Conservation (phyloP, 2,113 vertebrate species). For the Calidris pugnax region DNA sequence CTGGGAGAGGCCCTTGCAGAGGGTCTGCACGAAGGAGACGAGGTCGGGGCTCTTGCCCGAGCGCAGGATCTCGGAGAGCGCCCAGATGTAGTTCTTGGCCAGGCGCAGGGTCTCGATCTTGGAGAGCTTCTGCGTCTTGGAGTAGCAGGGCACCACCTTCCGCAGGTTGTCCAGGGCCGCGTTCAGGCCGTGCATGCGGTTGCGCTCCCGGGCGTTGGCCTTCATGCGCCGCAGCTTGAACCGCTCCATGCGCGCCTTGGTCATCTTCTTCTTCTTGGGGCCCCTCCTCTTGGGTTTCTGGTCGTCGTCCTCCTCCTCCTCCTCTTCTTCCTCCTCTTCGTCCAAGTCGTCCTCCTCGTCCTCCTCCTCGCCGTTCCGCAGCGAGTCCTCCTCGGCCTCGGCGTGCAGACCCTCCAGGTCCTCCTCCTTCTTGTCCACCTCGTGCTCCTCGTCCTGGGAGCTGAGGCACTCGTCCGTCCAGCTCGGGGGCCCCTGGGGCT, state of each 20-base stretch:
- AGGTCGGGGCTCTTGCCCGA: constrained; percentile 95
- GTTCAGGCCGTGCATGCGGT: constrained; percentile 97
- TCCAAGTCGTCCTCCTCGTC: constrained; percentile 80
- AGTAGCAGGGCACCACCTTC: constrained; percentile 98
- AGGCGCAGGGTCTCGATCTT: constrained; percentile 97
- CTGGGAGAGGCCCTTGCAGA: constrained; percentile 98
- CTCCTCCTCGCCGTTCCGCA: constrained; percentile 74
- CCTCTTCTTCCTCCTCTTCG: constrained; percentile 88
- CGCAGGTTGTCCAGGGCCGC: constrained; percentile 95
- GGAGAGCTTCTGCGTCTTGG: constrained; percentile 97
- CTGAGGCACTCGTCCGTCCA: constrained; percentile 83
- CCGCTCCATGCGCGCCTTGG: constrained; percentile 93
- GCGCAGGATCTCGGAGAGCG: constrained; percentile 92
- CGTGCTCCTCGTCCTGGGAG: constrained; percentile 82
- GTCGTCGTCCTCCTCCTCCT: constrained; percentile 90
- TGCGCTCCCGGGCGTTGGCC: constrained; percentile 94
- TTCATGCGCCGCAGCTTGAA: constrained; percentile 97
- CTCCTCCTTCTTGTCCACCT: constrained; percentile 77
- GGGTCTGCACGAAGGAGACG: constrained; percentile 94
- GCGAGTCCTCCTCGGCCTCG: constrained; percentile 66
- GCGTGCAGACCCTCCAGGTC: constrained; percentile 65
- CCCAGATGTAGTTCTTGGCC: constrained; percentile 99
- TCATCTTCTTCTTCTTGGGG: constrained; percentile 99
- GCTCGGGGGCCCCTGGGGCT: constrained; percentile 78
- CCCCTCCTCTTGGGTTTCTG: constrained; percentile 94